Evolutionary conservation across 1,140 invertebrate species (phyloP), one percentile per base, ranked within the genome.

Genomic region (Ips typographus): DNA sequence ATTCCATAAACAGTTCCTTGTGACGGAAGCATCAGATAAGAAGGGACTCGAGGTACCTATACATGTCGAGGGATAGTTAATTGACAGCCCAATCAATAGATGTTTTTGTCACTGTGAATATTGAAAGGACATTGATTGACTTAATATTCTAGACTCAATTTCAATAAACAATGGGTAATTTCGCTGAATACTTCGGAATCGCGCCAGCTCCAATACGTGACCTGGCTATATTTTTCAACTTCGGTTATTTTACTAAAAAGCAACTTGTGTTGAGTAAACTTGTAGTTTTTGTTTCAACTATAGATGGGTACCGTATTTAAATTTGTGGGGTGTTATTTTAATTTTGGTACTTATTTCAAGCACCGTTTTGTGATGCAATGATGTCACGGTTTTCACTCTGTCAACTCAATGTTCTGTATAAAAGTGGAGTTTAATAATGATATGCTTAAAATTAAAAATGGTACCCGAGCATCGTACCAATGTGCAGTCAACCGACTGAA

Each of bases 91-190:
- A 77, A 77, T 77, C 76, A 78, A 77, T 77, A 76, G 76, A 74
- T 72, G 72, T 77, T 79, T 79, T 79, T 79, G 77, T 78, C 77
- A 78, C 74, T 73, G 63, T 72, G 65, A 71, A 70, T 74, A 73
- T 70, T 68, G 72, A 70, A 72, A 68, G 53, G 77, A 75, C 76
- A 72, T 76, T 79, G 77, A 79, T 79, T 79, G 77, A 79, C 77
- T 79, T 78, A 79, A 78, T 77, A 78, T 77, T 77, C 73, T 65
- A 59, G 69, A 70, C 75, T 76, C 76, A 77, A 77, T 76, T 78
- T 78, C 76, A 76, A 78, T 78, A 77, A 77, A 78, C 76, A 78
- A 78, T 78, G 74, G 77, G 74, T 75, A 77, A 78, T 77, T 77
- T 76, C 66, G 72, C 58, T 75, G 63, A 65, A 72, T 69, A 71